Conservation (phyloP, 37 sponge, comb jelly and placozoan genomes). For the Crambe crambe region DNA sequence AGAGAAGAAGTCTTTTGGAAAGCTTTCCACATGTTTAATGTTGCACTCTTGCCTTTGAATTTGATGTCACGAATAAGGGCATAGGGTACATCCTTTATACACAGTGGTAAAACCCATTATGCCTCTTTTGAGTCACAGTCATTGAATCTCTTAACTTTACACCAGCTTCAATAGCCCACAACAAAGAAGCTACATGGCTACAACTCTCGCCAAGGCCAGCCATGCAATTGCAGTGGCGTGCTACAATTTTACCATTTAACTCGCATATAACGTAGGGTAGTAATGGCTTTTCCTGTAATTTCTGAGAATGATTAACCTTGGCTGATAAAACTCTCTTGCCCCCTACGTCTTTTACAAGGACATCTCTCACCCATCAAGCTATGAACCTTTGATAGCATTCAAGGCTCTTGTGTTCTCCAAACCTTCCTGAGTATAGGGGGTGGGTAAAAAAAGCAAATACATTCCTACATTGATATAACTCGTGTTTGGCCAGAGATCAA, state of each 20-base stretch:
- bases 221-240: slow-evolving; percentile 82
- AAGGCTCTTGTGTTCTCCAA: slow-evolving; percentile 69
- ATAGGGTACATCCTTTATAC: slow-evolving; percentile 37
- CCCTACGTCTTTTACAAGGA: slow-evolving; percentile 23
- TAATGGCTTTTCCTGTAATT: slow-evolving; percentile 51
- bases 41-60: slow-evolving; percentile 32
- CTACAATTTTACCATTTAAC: slow-evolving; percentile 24
- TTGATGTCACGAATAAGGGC: slow-evolving; percentile 38
- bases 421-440: slow-evolving; percentile 64
- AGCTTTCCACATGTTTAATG: too few species aligned
- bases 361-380: slow-evolving; percentile 64
- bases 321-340: slow-evolving; percentile 45
- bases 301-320: slow-evolving; percentile 56
- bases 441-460: slow-evolving; percentile 41
- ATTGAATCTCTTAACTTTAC: slow-evolving; percentile 35
- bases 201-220: slow-evolving; percentile 75
- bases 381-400: slow-evolving; percentile 57
- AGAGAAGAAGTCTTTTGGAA: too few species aligned
- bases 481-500: slow-evolving; percentile 1
- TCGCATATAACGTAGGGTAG: slow-evolving; percentile 44
- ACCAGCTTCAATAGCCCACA: slow-evolving; percentile 61
- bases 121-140: slow-evolving; percentile 50
- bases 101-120: slow-evolving; percentile 55
- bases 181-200: slow-evolving; percentile 63
- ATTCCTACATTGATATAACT: not conserved